phyloP scores from a whole-genome alignment of 1,140 invertebrate species.

The Penaeus vannamei region DNA sequence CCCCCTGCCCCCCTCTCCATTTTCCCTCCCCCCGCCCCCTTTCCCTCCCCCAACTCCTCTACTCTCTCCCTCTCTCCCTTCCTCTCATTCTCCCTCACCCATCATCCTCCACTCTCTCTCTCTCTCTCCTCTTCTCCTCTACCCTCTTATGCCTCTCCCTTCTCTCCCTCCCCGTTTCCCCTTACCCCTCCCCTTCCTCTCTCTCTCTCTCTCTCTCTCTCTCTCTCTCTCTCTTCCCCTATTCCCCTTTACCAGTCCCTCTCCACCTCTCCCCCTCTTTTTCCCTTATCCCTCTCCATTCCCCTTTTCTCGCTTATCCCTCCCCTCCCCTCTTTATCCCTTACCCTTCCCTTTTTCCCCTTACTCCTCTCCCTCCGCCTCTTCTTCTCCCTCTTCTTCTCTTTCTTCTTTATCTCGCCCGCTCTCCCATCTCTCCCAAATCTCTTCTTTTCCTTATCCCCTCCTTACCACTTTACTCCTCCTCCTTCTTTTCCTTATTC shows the following conservation, averaged over 20 bases:
- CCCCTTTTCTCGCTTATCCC: no score
- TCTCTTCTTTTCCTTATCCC: not conserved
- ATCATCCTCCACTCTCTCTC: not conserved
- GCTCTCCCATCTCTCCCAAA: not conserved
- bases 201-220: not conserved
- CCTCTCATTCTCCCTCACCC: not conserved
- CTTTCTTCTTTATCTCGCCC: not conserved
- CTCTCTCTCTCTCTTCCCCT: not conserved
- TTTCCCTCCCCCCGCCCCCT: not conserved
- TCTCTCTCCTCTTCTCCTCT: not conserved
- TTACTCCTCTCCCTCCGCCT: no score
- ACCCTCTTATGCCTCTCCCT: not conserved
- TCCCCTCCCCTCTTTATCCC: no score
- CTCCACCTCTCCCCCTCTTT: not conserved
- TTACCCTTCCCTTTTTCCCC: no score
- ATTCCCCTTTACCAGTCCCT: not conserved
- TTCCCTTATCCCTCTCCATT: not conserved
- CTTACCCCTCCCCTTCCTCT: not conserved
- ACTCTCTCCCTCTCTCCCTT: not conserved
- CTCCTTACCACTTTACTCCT: not conserved
- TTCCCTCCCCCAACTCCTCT: not conserved
- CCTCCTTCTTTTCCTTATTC: constrained; percentile 4
- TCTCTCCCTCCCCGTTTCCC: not conserved
- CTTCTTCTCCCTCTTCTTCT: not conserved
- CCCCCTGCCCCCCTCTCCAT: not conserved